Evolutionary conservation across 2,888 invertebrate genomes (phyloP), one percentile per base, ranked within the genome.

Genomic region (Spisula solida): DNA sequence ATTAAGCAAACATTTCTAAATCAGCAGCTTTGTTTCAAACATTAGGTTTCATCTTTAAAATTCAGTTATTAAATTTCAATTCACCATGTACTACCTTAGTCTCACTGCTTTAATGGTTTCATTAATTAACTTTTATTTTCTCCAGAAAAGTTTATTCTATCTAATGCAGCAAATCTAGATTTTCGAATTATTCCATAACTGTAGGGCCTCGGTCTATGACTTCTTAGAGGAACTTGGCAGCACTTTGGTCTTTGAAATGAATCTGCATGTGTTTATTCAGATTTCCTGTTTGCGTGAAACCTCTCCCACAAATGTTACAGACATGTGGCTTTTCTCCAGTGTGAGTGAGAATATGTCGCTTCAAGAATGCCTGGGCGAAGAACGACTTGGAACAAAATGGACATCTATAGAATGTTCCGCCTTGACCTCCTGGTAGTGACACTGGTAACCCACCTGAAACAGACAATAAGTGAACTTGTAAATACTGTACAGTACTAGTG

Each of bases 281-380:
- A 25, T 66, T 66, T 4, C 60, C 60, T 25, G 20, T 66, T 25
- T 66, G 60, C 0, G 48, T 51, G 34, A 85, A 85, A 41, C n/a
- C 70, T 29, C 60, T 86, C 25, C 82, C 82, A 70, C 88, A 88
- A 8, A 86, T 55, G 0, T 25, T n/a, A 80, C 88, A 88, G 12
- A 48, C 55, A 60, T 80, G 82, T 4, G 88, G 88, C 29, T 60
- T 86, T 78, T 88, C 88, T 31, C 88, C 88, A 1, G 88, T 88
- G 41, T 88, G 88, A 31, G 79, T 80, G 5, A 82, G 66, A 34
- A 86, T 60, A 78, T 88, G 88, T 47, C 80, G 55, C 34, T 82
- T 75, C 20, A 88, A 47, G 55, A 47, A 70, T 41, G 86, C 79
- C 12, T 29, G 34, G n/a, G 66, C 47, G 14, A 25, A 8, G 29